Conservation (phyloP, 2,113 vertebrate species). For the Menidia beryllina region DNA sequence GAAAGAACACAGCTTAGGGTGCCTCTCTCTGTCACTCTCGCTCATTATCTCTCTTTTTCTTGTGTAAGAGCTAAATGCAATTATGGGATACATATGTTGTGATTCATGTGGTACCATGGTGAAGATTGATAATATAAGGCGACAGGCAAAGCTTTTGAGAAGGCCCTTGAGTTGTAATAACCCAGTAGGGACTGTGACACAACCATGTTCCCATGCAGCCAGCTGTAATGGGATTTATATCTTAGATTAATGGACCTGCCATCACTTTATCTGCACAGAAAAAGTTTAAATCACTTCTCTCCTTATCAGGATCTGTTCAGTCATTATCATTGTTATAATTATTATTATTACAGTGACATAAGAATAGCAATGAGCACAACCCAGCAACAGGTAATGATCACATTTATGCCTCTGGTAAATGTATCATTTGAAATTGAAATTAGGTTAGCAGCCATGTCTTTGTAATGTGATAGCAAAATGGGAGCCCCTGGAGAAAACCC, state of each 20-base stretch:
- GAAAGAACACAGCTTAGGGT: conserved; percentile 17
- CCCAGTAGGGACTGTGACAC: conserved; percentile 33
- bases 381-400: no score
- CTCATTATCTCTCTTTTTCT: conserved; percentile 14
- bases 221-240: conserved; percentile 35
- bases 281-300: not conserved
- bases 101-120: conserved; percentile 5
- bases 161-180: conserved; percentile 57
- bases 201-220: conserved; percentile 28
- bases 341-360: no score
- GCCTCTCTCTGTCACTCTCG: conserved; percentile 7
- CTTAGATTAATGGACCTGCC: conserved; percentile 57
- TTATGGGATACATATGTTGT: not conserved
- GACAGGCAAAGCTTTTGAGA: conserved; percentile 41
- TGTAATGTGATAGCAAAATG: no score
- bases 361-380: no score
- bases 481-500: no score
- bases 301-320: no score
- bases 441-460: no score
- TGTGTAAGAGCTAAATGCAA: not conserved
- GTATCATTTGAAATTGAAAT: no score
- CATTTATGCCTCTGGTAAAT: no score
- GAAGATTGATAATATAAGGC: conserved; percentile 19
- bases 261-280: conserved; percentile 15
- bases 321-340: no score